Base-by-base conservation (phyloP, 2,888 invertebrate species). In the Gastracanthus pulcherrimus region DNA sequence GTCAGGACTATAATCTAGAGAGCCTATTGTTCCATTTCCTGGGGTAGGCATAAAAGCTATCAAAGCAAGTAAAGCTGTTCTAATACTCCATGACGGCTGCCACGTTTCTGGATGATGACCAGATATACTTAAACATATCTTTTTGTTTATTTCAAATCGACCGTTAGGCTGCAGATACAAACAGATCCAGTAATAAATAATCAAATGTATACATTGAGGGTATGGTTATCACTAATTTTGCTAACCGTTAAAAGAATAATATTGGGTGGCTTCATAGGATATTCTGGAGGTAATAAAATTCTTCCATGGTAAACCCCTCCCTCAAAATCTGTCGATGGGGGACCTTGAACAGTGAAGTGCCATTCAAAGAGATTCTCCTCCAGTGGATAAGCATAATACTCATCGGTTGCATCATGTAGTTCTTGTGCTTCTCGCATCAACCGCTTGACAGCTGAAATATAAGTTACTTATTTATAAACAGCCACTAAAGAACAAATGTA, bases 71-170 rank as follows among this genome's bases (percentile, higher is more conserved):
- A 98, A 92, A 13, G 98, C 98, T 74, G 98, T 98, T 83, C 98
- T 94, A 85, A 98, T 98, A 38, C 98, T 98, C 98, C 98, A 98
- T 3, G 97, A 98, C 34, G 98, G 98, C 89, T 98, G 97, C 98
- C 98, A 99, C 48, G 97, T 97, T 92, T 99, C 98, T n/a, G 98
- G 98, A 91, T 98, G 98, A 92, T 98, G 96, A 5, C 97, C 98
- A 82, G 98, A 98, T 87, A 98, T 98, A 84, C 97, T 98, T 85
- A 98, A 92, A 90, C 98, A 99, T 87, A 99, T 98, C 92, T 98
- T 98, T 91, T 97, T 98, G 91, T 97, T 96, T 9, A 95, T 94
- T 92, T 98, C 98, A 92, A 99, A 98, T 85, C 98, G 94, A 66
- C 98, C 98, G 92, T 98, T 98, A 2, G 98, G 98, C 96, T 97